A percentile compares a stretch with the other conserved stretches of the same genome.
Evolutionary conservation across 2,888 invertebrate species (phyloP).

Genomic region (Tipula confusa): DNA sequence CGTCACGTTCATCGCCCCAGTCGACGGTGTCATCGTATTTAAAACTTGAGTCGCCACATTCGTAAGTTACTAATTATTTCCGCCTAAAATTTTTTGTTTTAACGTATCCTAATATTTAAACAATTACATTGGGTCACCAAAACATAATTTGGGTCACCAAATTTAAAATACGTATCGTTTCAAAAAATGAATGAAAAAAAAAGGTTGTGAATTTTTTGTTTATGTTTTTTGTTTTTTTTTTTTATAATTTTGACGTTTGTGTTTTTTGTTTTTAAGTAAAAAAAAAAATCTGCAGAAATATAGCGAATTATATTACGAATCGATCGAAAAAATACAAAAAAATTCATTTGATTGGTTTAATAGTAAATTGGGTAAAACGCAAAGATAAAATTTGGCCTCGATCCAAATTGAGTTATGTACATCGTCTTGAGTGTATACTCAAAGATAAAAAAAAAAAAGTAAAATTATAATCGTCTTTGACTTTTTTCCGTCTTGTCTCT

Average conservation of each 20-base stretch:
- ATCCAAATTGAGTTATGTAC: neutral
- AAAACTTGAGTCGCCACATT: conserved; percentile 21
- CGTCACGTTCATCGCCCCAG: neutral
- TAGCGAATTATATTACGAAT: neutral
- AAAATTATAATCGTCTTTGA: neutral
- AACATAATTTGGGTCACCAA: neutral
- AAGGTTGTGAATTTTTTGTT: conserved; percentile 27
- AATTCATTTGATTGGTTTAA: neutral
- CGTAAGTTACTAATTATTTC: neutral
- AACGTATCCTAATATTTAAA: neutral
- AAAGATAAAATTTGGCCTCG: neutral
- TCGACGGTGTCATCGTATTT: neutral
- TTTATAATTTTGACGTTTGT: neutral
- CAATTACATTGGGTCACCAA: neutral
- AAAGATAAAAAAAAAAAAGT: neutral
- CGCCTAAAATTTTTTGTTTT: neutral
- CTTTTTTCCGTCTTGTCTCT: neutral
- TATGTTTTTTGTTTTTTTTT: neutral
- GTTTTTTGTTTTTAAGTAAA: conserved; percentile 12
- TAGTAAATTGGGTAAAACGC: neutral
- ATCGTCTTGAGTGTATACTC: neutral
- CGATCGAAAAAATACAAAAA: no score
- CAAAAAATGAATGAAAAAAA: neutral
- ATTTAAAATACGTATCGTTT: neutral
- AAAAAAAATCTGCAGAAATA: neutral